Evolutionary conservation across 2,888 invertebrate species (phyloP), one percentile per base, ranked within the genome.

Genomic region (Meta bourneti): DNA sequence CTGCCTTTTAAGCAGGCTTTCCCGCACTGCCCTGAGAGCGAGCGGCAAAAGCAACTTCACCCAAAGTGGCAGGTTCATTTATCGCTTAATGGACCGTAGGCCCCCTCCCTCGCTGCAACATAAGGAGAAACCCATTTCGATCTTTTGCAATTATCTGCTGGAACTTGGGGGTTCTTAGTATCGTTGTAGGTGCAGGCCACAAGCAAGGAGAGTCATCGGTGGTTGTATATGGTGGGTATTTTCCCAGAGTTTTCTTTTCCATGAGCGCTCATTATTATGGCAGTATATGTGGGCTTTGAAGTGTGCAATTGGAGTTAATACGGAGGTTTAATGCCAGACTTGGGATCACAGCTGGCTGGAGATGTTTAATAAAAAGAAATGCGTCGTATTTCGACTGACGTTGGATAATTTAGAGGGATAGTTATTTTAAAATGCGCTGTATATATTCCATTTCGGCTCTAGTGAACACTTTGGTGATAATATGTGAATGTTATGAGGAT

Each of bases 81-180:
- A 89, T 75, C 75, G 82, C 81, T 75, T 89, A 89, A 89, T 89
- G 89, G 89, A 82, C 75, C 89, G 75, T 89, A 54, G 52, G 77
- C 72, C 52, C 70, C 49, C 81, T 70, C 13, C 34, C 34, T 20
- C 7, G 11, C 52, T 70, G 49, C 77, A 61, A 52, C 49, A 78
- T 19, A 70, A 51, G 71, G 69, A 78, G 51, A 79, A 71, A 52
- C 71, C 79, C 75, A 70, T 86, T 86, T 84, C 83, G 74, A 84
- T 84, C 52, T 54, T 71, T 86, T 48, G 78, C 86, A 79, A 86
- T 79, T 86, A 78, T 86, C 79, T 48, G 20, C 13, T 78, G 71
- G 71, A 48, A 70, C n/a, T n/a, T 54, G 9, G 51, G 7, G 16
- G 34, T 34, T 7, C 74, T 34, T 69, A 13, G 13, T 69, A 69